These are phyloP conservation scores for Hyposoter dolosus DNA, from an alignment of 2,888 invertebrate genomes.

Conservation along the genomic window DNA sequence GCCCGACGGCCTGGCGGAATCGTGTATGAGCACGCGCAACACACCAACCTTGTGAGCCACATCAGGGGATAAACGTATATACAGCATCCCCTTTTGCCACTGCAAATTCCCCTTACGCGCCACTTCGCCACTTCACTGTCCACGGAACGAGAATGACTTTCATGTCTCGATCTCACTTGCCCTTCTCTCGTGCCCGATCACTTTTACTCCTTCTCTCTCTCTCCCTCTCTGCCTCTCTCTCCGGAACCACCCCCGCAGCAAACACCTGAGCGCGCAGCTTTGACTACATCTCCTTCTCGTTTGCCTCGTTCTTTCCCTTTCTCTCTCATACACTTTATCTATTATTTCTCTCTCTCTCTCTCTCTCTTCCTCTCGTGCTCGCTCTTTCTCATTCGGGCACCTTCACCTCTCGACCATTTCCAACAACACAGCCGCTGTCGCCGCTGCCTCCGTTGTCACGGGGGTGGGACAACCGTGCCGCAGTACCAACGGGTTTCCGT, in stretches of 20 bases:
- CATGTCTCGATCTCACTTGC: conserved; percentile 47
- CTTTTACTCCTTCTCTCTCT: conserved; percentile 46
- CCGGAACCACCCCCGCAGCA: conserved; percentile 41
- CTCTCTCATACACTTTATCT: conserved; percentile 14
- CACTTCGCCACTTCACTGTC: conserved; percentile 68
- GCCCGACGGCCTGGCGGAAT: conserved; percentile 49
- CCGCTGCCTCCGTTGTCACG: conserved; percentile 64
- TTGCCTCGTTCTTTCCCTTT: conserved; percentile 56
- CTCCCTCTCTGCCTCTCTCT: conserved; percentile 12
- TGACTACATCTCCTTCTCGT: conserved; percentile 54
- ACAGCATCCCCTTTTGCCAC: conserved; percentile 41
- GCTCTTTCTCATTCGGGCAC: conserved; percentile 44
- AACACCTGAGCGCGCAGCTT: conserved; percentile 64
- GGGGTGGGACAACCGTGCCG: conserved; percentile 76
- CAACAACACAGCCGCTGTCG: conserved; percentile 50
- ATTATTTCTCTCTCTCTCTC: conserved; percentile 2
- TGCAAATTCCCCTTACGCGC: conserved; percentile 62
- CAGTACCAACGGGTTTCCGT: conserved; percentile 79
- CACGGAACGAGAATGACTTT: conserved; percentile 33
- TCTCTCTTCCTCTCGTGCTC: conserved; percentile 17
- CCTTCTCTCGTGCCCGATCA: conserved; percentile 27
- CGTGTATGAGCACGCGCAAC: conserved; percentile 46
- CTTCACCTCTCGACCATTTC: conserved; percentile 62
- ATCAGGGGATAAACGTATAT: conserved; percentile 31
- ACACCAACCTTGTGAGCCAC: conserved; percentile 28